phyloP scores from a whole-genome alignment of 1,140 invertebrate genomes.

The Cyclina sinensis region DNA sequence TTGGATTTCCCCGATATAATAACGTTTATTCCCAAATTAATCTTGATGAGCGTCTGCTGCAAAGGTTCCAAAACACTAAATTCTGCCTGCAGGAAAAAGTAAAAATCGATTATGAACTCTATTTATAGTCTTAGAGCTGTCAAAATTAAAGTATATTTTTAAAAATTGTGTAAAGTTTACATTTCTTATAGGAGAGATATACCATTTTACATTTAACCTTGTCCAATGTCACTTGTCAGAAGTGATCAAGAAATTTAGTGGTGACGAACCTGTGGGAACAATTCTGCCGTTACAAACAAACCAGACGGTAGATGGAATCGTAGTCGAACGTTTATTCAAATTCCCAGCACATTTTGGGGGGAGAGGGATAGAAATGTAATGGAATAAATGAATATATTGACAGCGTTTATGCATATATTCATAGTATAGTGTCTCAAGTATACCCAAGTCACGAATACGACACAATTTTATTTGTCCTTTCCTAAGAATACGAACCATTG shows the following conservation, averaged over 20 bases:
- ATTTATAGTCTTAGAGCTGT: background rate
- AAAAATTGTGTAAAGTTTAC: background rate
- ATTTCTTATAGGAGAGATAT: background rate
- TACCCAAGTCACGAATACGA: constrained; percentile 67
- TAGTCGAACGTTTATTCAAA: constrained; percentile 64
- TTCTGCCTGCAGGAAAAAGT: background rate
- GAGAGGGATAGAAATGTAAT: constrained; percentile 49
- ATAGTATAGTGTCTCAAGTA: constrained; percentile 66
- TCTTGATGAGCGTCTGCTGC: constrained; percentile 12
- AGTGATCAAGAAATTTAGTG: background rate
- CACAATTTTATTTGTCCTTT: constrained; percentile 70
- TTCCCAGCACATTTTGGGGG: constrained; percentile 61
- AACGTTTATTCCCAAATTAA: constrained; percentile 70
- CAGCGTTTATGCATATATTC: constrained; percentile 67
- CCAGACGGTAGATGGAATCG: constrained; percentile 3
- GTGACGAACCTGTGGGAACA: background rate
- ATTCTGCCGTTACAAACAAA: background rate
- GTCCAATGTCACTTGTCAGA: background rate
- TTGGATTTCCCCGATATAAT: constrained; percentile 61
- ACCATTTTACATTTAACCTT: background rate
- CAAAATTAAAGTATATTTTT: background rate
- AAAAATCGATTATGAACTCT: background rate
- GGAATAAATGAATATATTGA: constrained; percentile 70
- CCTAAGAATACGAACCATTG: constrained; percentile 59
- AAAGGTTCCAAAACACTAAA: constrained; percentile 26